phyloP scores from a whole-genome alignment of 2,797 vertebrate species.

The Rhinatrema bivittatum region DNA sequence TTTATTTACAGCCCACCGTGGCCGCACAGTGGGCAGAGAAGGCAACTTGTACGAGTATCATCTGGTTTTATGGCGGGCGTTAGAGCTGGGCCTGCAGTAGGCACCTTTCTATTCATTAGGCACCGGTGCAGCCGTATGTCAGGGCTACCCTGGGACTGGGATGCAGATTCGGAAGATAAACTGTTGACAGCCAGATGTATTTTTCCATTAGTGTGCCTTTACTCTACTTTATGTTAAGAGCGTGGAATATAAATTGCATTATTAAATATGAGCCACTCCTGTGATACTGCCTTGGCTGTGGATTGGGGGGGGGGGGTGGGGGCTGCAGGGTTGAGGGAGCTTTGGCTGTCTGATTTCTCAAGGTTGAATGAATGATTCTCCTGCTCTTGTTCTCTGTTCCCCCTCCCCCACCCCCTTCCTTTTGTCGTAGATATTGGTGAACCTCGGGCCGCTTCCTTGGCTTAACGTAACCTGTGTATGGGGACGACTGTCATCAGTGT shows the following conservation, averaged over 20 bases:
- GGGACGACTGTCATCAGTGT: no score
- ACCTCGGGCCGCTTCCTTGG: no score
- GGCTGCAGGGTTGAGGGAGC: not conserved
- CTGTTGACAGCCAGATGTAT: constrained; percentile 77
- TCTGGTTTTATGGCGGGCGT: constrained; percentile 92
- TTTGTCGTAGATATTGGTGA: no score
- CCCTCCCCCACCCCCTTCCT: no score
- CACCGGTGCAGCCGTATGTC: constrained; percentile 82
- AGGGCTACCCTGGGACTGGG: constrained; percentile 69
- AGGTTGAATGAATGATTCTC: constrained; percentile 13
- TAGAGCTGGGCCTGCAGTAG: constrained; percentile 78
- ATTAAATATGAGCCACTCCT: constrained; percentile 66
- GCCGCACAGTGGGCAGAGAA: constrained; percentile 67
- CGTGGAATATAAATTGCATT: constrained; percentile 73
- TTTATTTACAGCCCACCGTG: constrained; percentile 79
- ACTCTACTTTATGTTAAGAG: constrained; percentile 72
- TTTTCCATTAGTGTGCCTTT: constrained; percentile 76
- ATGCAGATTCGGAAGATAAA: constrained; percentile 79
- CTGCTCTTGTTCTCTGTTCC: no score
- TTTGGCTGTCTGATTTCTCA: constrained; percentile 31
- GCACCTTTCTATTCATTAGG: constrained; percentile 77
- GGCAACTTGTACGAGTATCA: constrained; percentile 78
- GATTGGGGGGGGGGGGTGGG: not conserved
- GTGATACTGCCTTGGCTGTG: constrained; percentile 32
- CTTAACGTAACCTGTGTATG: no score